phyloP scores from a whole-genome alignment of 2,113 vertebrate species.

The Chrysemys picta region DNA sequence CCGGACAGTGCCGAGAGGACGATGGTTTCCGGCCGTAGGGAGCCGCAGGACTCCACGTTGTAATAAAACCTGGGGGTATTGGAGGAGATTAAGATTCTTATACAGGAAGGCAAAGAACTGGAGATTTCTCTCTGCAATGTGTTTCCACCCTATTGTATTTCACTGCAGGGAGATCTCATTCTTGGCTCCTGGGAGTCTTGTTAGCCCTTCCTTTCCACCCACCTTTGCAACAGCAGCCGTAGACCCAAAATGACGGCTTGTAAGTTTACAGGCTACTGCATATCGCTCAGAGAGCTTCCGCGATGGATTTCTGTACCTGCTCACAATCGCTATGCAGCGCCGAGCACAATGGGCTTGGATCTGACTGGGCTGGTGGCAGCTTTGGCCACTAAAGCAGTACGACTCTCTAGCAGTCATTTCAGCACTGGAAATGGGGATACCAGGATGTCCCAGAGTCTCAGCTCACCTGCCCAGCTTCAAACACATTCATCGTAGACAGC shows the following conservation, averaged over 20 bases:
- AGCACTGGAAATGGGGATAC: background rate
- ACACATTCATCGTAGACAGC: too few relatives aligned
- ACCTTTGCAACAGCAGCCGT: rapidly evolving
- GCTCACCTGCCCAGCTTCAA: too few relatives aligned
- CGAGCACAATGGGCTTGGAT: rapidly evolving
- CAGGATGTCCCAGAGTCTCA: background rate
- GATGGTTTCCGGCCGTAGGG: conserved; percentile 94
- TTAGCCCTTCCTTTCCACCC: background rate
- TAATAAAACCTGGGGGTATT: conserved; percentile 90
- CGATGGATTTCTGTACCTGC: background rate
- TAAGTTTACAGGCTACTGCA: background rate
- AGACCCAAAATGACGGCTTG: background rate
- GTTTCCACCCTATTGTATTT: background rate
- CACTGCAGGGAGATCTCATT: background rate
- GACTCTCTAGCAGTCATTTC: background rate
- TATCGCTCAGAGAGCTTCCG: background rate
- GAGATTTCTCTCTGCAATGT: background rate
- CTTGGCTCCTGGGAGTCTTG: background rate
- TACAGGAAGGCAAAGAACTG: background rate
- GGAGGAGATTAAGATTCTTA: background rate
- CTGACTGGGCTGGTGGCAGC: background rate
- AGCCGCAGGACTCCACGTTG: conserved; percentile 97
- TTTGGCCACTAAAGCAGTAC: background rate
- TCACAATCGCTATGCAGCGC: rapidly evolving
- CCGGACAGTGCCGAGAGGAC: conserved; percentile 93